Percentiles rank a stretch among this genome's conserved stretches.
phyloP scores from a whole-genome alignment of 2,797 vertebrate genomes.

The Apodemus agrarius region DNA sequence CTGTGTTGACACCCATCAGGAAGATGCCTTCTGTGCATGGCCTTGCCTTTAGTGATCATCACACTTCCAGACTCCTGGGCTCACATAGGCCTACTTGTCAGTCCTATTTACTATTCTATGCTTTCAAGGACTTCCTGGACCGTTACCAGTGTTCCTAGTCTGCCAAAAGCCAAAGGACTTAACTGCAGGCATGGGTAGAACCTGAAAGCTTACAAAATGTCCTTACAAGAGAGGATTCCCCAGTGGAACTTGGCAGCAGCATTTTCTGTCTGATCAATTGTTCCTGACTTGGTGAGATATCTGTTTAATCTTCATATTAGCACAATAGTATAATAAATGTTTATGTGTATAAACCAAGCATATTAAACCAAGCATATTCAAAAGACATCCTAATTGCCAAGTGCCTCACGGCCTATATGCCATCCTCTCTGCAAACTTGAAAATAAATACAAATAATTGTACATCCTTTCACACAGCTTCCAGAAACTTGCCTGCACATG shows the following conservation, averaged over 20 bases:
- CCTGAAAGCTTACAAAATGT: neutral
- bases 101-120: neutral
- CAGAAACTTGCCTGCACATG: neutral
- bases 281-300: neutral
- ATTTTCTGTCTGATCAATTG: neutral
- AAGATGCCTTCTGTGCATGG: neutral
- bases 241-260: neutral
- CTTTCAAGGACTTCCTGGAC: neutral
- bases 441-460: neutral
- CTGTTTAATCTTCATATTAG: neutral
- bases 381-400: neutral
- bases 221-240: neutral
- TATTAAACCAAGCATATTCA: neutral
- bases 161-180: neutral
- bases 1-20: neutral
- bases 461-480: neutral
- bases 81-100: neutral
- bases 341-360: neutral
- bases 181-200: neutral
- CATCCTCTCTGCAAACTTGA: neutral
- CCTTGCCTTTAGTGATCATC: neutral
- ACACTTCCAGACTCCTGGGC: neutral
- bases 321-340: neutral
- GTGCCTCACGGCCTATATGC: neutral
- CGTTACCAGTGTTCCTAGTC: neutral